Base-by-base conservation (phyloP, 2,888 invertebrate species). In the Trichogramma evanescens region DNA sequence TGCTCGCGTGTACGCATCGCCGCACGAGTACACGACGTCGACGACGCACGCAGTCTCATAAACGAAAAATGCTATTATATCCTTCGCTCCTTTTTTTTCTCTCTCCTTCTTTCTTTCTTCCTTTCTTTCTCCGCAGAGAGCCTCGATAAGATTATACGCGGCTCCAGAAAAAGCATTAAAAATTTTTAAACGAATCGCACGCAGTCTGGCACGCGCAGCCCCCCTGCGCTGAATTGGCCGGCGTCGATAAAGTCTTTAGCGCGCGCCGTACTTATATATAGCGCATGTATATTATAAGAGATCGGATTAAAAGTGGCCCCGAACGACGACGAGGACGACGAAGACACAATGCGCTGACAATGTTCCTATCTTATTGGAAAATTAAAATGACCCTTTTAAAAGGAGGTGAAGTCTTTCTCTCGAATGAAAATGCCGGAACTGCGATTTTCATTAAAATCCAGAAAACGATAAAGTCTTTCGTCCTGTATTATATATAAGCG, bases 151-250 rank as follows among this genome's bases (percentile, higher is more conserved):
- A 63, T 60, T 63, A 63, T 60, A 58, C 46, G 51, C 44, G 7
- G 5, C n/a, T 44, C 46, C 7, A 53, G 49, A 56, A 64, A 62
- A 58, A 56, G 65, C 59, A 62, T 65, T 65, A 65, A 66, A 66
- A 66, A 63, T 66, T 65, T 26, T 66, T 55, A 64, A 65, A 64
- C 62, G 58, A 61, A 65, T 64, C 56, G 50, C 10, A 13, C 10
- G 48, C 26, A 10, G 48, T 6, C 10, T 48, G 10, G 48, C 5
- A 13, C 48, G 48, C 4, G 6, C 10, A 8, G 42, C 8, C 8
- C 8, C 8, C 45, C 40, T 6, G n/a, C 8, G 40, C 59, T 52
- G 57, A 59, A 58, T 55, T 55, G 58, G 45, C 46, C 55, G 26
- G 26, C 45, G 51, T 50, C 56, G 58, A 58, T 58, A 61, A 61